Percentiles rank a stretch among this genome's conserved stretches.
phyloP scores from a whole-genome alignment of 2,888 invertebrate genomes.

The Ischnus inquisitorius region DNA sequence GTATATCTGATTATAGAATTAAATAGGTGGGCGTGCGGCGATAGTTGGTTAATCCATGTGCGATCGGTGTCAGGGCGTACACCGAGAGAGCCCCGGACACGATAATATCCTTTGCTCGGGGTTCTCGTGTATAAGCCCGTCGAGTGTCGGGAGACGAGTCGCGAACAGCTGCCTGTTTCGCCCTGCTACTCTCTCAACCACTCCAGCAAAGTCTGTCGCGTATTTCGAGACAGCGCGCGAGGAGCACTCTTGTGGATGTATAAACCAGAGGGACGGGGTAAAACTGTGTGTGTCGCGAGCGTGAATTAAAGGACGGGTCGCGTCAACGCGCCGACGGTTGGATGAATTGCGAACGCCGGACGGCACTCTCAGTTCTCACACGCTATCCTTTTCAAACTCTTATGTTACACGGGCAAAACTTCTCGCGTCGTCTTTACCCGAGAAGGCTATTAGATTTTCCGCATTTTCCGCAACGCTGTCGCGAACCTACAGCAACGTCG shows the following conservation, averaged over 20 bases:
- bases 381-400: conserved; percentile 20
- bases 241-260: conserved; percentile 17
- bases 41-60: conserved; percentile 61
- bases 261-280: conserved; percentile 33
- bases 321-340: conserved; percentile 75
- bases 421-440: conserved; percentile 39
- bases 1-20: conserved; percentile 37
- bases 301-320: conserved; percentile 81
- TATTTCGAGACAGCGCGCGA: conserved; percentile 80
- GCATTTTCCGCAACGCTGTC: conserved; percentile 1
- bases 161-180: conserved; percentile 79
- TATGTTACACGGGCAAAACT: background rate
- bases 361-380: conserved; percentile 71
- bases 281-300: conserved; percentile 65
- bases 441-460: conserved; percentile 43
- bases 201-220: conserved; percentile 67
- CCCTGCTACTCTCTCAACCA: conserved; percentile 27
- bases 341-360: conserved; percentile 82
- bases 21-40: conserved; percentile 38
- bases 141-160: conserved; percentile 77
- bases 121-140: conserved; percentile 40
- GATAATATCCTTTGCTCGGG: conserved; percentile 43
- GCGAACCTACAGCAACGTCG: conserved; percentile 39
- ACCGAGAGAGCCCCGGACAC: conserved; percentile 19
- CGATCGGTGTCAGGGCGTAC: conserved; percentile 36